Evolutionary conservation across 2,113 vertebrate genomes (phyloP).

Genomic region (Platichthys stellatus): DNA sequence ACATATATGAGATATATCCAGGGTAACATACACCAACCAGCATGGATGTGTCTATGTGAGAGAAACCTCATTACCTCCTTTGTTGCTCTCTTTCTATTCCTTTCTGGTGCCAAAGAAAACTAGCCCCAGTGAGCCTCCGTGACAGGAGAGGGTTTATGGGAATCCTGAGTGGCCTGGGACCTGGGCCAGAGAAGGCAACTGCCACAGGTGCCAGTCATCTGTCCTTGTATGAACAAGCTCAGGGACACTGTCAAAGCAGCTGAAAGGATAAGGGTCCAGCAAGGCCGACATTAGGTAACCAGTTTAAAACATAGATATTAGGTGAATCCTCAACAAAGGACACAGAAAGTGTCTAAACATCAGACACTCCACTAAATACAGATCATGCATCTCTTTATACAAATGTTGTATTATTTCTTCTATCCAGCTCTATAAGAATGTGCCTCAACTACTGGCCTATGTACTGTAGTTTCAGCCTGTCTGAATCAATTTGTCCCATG

Average conservation of each 20-base stretch:
- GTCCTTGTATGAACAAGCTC: constrained; percentile 26
- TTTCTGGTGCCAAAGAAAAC: constrained; percentile 59
- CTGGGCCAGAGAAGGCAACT: constrained; percentile 41
- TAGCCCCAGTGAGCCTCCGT: constrained; percentile 30
- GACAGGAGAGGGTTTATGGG: constrained; percentile 30
- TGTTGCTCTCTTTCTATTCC: constrained; percentile 31
- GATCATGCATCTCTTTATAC: background rate
- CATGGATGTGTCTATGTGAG: background rate
- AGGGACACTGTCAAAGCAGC: constrained; percentile 26
- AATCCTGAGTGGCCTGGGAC: constrained; percentile 42
- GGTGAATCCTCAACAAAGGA: background rate
- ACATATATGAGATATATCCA: background rate
- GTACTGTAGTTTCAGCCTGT: constrained; percentile 63
- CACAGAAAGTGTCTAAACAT: background rate
- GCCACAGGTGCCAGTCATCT: constrained; percentile 44
- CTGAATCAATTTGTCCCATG: constrained; percentile 61
- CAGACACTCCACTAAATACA: background rate
- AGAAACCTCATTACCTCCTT: constrained; percentile 29
- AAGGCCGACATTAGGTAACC: background rate
- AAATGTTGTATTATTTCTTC: background rate
- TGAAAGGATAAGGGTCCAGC: background rate
- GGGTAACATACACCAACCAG: constrained; percentile 17
- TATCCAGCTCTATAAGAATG: constrained; percentile 27
- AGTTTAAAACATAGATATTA: background rate
- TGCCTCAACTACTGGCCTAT: constrained; percentile 27